Base-by-base conservation (phyloP, 2,113 vertebrate genomes). In the Progne subis region DNA sequence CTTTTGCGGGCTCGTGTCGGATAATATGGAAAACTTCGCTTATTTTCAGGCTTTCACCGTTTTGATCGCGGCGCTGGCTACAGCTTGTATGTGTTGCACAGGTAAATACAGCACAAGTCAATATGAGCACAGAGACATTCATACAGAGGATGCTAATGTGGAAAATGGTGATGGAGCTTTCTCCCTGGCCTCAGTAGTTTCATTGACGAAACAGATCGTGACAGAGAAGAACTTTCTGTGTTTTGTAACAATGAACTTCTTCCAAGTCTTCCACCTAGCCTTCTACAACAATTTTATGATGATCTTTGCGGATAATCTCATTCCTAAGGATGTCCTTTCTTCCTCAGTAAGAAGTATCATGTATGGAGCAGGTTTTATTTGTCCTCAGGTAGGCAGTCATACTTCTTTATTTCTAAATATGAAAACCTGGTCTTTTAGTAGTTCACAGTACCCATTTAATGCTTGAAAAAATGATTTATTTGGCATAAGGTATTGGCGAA, bases 261-360 rank as follows among this genome's bases (percentile, higher is more conserved):
- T 98, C 93, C 98, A 99, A 97, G 98, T 99, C 81, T 99, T 99
- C 95, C 98, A 99, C 88, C 85, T 98, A 57, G 98, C 98, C 16
- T 98, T 99, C 96, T 98, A 98, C 85, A 99, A 91, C 96, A 99
- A 99, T 97, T 99, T 99, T 82, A 98, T 99, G 96, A 98, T 99
- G 95, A 99, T 99, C 91, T 99, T 99, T 86, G 94, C 96, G 0
- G 99, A 99, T 85, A 98, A 98, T 84, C 98, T 99, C 79, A 99
- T 99, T 94, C 99, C 98, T 18, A 94, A 85, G 21, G 89, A 98
- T 61, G 96, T 95, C 71, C 98, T 99, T 74, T 98, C 98, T 18
- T 97, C 98, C 12, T 94, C 98, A 57, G 9, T 98, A 56, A 98
- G 98, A 96, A 99, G 98, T 76, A 8, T 99, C 90, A 98, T 99